These are phyloP conservation scores for Calephelis virginiensis DNA, from an alignment of 1,140 invertebrate genomes.

Conservation along the genomic window DNA sequence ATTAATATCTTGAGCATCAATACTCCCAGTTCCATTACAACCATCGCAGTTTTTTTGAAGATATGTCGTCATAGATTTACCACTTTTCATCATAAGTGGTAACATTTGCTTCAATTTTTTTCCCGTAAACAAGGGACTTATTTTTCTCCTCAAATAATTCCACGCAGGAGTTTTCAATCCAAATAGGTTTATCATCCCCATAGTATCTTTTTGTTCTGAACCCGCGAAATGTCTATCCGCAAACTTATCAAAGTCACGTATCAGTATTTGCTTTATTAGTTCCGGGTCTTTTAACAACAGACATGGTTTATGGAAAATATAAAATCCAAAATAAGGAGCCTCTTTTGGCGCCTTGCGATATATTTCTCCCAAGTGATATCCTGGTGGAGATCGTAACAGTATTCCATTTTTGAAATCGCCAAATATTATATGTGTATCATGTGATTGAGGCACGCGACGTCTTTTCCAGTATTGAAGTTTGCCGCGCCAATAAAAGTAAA, in stretches of 20 bases:
- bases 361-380: slow-evolving; percentile 27
- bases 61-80: slow-evolving; percentile 32
- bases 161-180: slow-evolving; percentile 31
- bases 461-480: slow-evolving; percentile 29
- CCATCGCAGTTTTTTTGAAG: slow-evolving; percentile 16
- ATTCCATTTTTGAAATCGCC: slow-evolving; percentile 34
- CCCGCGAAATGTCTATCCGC: slow-evolving; percentile 33
- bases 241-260: slow-evolving; percentile 53
- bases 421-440: slow-evolving; percentile 22
- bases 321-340: slow-evolving; percentile 28
- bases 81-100: slow-evolving; percentile 29
- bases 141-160: slow-evolving; percentile 31
- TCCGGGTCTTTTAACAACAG: slow-evolving; percentile 47
- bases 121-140: slow-evolving; percentile 23
- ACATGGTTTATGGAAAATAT: slow-evolving; percentile 45
- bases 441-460: slow-evolving; percentile 23
- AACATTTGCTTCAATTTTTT: slow-evolving; percentile 30
- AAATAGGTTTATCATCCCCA: slow-evolving; percentile 34
- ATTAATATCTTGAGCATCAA: slow-evolving; percentile 44
- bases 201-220: slow-evolving; percentile 28
- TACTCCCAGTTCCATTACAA: slow-evolving; percentile 45
- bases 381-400: slow-evolving; percentile 29
- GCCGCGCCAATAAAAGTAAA: slow-evolving; percentile 24
- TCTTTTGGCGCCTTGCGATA: slow-evolving; percentile 22
- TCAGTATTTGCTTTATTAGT: slow-evolving; percentile 48